These are phyloP conservation scores for Phytoseiulus persimilis DNA, from an alignment of 2,888 invertebrate species.

Conservation along the genomic window DNA sequence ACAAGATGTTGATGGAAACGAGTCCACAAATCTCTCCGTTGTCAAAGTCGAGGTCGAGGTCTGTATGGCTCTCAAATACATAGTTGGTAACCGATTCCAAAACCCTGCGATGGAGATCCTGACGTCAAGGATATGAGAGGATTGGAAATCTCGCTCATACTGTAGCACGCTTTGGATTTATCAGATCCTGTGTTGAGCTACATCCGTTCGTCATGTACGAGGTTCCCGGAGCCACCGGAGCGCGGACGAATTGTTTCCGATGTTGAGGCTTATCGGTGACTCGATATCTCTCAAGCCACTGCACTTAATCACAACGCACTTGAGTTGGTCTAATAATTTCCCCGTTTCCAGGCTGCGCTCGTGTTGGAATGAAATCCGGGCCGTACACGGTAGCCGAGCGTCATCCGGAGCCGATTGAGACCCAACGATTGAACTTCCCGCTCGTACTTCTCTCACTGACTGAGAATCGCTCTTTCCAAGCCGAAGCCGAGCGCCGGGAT, in stretches of 20 bases:
- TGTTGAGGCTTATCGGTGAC: background rate
- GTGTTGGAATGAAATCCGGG: too few relatives aligned
- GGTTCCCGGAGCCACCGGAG: background rate
- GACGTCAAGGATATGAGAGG: background rate
- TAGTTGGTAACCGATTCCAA: background rate
- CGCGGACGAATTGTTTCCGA: background rate
- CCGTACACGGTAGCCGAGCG: too few relatives aligned
- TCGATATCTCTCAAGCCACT: background rate
- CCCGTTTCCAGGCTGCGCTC: too few relatives aligned
- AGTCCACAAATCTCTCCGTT: background rate
- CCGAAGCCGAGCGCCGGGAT: too few relatives aligned
- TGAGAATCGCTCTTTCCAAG: too few relatives aligned
- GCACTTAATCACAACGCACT: background rate
- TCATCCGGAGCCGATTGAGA: too few relatives aligned
- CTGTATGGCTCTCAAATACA: background rate
- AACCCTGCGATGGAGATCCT: background rate
- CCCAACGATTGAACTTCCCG: too few relatives aligned
- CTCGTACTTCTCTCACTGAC: too few relatives aligned
- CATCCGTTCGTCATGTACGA: too few relatives aligned
- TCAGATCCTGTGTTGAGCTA: too few relatives aligned
- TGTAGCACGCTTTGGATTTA: background rate
- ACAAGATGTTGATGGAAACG: background rate
- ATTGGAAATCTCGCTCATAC: background rate
- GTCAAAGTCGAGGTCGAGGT: background rate
- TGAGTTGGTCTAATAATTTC: background rate